Base-by-base conservation (phyloP, 2,888 invertebrate genomes). In the Unio delphinus region DNA sequence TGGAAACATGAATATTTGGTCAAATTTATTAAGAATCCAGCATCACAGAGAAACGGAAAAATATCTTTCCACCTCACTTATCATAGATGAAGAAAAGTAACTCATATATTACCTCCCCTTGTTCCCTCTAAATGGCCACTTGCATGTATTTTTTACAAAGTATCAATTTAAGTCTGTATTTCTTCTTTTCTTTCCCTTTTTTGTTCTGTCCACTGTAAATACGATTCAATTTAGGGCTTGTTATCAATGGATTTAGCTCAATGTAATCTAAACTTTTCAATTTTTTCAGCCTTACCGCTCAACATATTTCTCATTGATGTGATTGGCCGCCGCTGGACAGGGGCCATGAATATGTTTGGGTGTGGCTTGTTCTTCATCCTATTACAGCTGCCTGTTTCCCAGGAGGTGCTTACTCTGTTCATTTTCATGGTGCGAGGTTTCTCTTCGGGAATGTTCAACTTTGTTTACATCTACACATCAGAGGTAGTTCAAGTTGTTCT, bases 381-480 rank as follows among this genome's bases (percentile, higher is more conserved):
- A 1, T 64, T 86, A 55, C 85, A 87, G 65, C 63, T 86, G 6
- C 76, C 83, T 55, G 82, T 83, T 57, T 65, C 79, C 15, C 73
- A 81, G 62, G 67, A 70, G 28, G 70, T 82, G 1, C 81, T 88
- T 5, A 89, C 89, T 4, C 65, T 81, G 17, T 85, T 90, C 59
- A 83, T 89, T 75, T 89, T 90, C 69, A 80, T 79, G 57, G 84
- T 83, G 15, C 70, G 89, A 55, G 88, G 86, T 3, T 88, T 88
- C 70, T 80, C 88, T 2, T 67, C 88, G 4, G 88, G 86, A 57
- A 83, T 84, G 70, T 89, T 89, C 75, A 86, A 84, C 73, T 83
- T 84, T 74, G 82, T 87, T 11, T 90, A 90, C 68, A 87, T 90
- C 23, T 90, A 90, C 73, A 89, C 90, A 28, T 80, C 86, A 55